These are phyloP conservation scores for Sebastes minor DNA, from an alignment of 2,797 vertebrate species.

Conservation along the genomic window DNA sequence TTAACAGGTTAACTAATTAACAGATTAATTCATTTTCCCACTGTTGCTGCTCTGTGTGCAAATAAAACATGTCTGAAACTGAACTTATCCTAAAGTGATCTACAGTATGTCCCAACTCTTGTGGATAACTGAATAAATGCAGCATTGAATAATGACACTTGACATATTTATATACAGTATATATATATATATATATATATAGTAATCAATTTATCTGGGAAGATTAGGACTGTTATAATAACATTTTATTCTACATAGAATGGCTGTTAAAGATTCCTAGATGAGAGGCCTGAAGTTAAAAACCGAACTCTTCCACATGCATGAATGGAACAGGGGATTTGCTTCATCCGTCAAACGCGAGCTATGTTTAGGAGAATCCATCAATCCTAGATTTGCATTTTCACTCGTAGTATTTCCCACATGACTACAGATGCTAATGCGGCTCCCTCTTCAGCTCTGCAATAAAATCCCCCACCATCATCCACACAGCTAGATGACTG, in stretches of 20 bases:
- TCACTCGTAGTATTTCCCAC: slow-evolving; percentile 32
- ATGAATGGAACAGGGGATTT: not conserved
- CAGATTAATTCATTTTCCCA: not conserved
- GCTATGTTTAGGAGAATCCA: slow-evolving; percentile 17
- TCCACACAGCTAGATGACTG: not conserved
- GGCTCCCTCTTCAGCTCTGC: not conserved
- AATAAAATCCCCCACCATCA: not conserved
- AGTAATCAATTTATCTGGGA: not conserved
- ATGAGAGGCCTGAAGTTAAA: not conserved
- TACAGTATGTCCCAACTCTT: no score
- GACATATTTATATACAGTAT: not conserved
- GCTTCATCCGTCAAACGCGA: not conserved
- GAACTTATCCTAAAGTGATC: accelerated
- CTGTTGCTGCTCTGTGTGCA: not conserved
- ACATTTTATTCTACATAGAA: not conserved
- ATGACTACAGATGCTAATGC: slow-evolving; percentile 24
- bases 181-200: not conserved
- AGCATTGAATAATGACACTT: not conserved
- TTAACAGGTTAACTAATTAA: slow-evolving; percentile 46
- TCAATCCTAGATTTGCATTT: slow-evolving; percentile 51
- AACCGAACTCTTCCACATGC: not conserved
- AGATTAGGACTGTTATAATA: not conserved
- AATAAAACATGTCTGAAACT: not conserved
- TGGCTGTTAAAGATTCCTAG: not conserved
- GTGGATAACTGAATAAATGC: not conserved